Base-by-base conservation (phyloP, 2,797 vertebrate genomes). In the Anguilla pacifica region DNA sequence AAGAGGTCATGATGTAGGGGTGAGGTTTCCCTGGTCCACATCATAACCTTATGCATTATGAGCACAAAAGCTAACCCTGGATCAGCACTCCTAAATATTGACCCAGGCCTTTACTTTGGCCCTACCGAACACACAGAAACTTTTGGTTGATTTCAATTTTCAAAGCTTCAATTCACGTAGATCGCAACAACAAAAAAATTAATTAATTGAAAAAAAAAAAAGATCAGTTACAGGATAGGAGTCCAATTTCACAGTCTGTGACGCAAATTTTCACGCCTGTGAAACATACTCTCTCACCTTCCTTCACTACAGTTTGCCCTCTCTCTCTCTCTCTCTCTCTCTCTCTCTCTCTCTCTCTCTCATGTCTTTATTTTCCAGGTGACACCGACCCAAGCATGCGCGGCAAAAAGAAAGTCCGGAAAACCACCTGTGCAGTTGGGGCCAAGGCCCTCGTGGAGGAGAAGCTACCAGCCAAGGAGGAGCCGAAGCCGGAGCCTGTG, bases 341-440 rank as follows among this genome's bases (percentile, higher is more conserved):
- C 6, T 83, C 55, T 70, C 28, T 46, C 85, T 89, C 79, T 83
- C 35, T 53, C 49, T 15, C 28, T 17, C 7, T 22, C 17, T 6
- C 6, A 25, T 3, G 2, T 4, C 7, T 11, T 15, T 11, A 43
- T 59, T 57, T 35, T 3, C 74, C 13, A 95, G 95, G 92, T 74
- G 94, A 95, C 88, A 94, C 94, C 90, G 74, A 86, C 57, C 90
- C 87, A 46, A 85, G 82, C 64, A 43, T 82, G 85, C 89, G 91
- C 61, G 95, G 94, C 15, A 96, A 96, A 92, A 96, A 95, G 87
- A 81, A 93, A 35, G 89, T 84, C 6, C 90, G 94, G 77, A 96
- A 95, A 91, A 94, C 93, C 55, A 95, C 95, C 9, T 91, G 90
- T 79, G 95, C 94, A 1, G 93, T 95, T 22, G 95, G 94, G 72